A percentile compares a stretch with the other conserved stretches of the same genome.
phyloP scores from a whole-genome alignment of 2,888 invertebrate species.

The Clunio marinus region DNA sequence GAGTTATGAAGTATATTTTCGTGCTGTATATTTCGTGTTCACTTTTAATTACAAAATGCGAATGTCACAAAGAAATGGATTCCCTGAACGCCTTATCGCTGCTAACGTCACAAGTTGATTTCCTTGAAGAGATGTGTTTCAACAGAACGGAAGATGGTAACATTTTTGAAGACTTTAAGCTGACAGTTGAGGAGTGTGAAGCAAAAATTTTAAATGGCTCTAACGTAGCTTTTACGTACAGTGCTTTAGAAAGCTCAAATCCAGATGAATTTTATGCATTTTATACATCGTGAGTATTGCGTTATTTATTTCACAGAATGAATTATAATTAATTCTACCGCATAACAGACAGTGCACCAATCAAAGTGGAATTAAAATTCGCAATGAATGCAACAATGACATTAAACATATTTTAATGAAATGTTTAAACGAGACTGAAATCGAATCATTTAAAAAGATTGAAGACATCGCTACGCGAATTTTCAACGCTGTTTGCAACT shows the following conservation, averaged over 20 bases:
- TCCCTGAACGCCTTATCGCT: background rate
- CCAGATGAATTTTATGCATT: background rate
- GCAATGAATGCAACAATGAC: conserved; percentile 12
- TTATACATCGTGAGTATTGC: conserved; percentile 8
- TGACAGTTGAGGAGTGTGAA: background rate
- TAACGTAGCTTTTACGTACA: background rate
- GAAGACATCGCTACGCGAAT: conserved; percentile 15
- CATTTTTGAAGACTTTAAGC: background rate
- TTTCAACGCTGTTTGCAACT: background rate
- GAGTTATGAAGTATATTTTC: background rate
- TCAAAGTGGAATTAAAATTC: background rate
- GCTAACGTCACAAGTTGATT: background rate
- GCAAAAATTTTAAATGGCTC: background rate
- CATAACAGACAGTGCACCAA: conserved; percentile 5
- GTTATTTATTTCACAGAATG: background rate
- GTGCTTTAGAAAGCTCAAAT: background rate
- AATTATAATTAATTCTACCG: background rate
- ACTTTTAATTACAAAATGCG: background rate
- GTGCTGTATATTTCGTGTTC: background rate
- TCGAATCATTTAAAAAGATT: background rate
- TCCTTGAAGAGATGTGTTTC: conserved; percentile 4
- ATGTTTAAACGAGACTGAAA: conserved; percentile 14
- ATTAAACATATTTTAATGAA: background rate
- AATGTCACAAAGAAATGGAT: background rate
- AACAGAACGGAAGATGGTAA: background rate